A percentile compares a stretch with the other conserved stretches of the same genome.
Evolutionary conservation across 2,888 invertebrate genomes (phyloP).

Genomic region (Catocala sponsa): DNA sequence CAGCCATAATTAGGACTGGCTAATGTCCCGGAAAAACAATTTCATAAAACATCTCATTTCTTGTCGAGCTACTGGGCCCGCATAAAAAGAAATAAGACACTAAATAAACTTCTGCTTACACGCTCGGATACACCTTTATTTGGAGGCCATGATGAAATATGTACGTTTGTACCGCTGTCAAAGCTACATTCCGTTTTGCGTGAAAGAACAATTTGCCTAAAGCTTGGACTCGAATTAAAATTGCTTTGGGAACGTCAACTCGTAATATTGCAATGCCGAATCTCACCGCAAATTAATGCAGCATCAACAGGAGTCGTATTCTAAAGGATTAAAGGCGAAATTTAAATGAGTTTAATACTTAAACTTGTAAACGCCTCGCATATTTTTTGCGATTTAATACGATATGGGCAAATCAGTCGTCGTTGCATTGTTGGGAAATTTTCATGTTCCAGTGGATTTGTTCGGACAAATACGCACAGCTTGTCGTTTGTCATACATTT

Average conservation of each 20-base stretch:
- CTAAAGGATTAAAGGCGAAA: constrained; percentile 58
- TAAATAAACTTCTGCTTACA: constrained; percentile 82
- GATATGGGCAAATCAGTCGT: constrained; percentile 62
- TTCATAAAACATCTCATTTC: constrained; percentile 85
- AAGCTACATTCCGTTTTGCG: constrained; percentile 69
- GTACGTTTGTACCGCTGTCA: constrained; percentile 55
- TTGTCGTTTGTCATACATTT: constrained; percentile 55
- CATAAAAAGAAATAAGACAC: constrained; percentile 84
- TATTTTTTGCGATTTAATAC: constrained; percentile 58
- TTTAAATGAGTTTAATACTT: constrained; percentile 53
- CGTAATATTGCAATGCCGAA: constrained; percentile 61
- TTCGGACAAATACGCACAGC: constrained; percentile 57
- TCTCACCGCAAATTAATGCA: constrained; percentile 41
- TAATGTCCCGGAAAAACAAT: constrained; percentile 87
- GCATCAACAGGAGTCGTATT: constrained; percentile 53
- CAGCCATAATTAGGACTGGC: constrained; percentile 81
- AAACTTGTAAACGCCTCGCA: constrained; percentile 59
- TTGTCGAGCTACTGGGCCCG: constrained; percentile 61
- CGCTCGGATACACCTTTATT: constrained; percentile 73
- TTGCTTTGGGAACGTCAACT: constrained; percentile 63
- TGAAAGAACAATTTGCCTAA: constrained; percentile 72
- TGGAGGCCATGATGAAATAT: constrained; percentile 64
- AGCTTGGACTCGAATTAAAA: constrained; percentile 71
- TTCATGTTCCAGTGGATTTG: constrained; percentile 58
- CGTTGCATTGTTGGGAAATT: constrained; percentile 54